A percentile compares a stretch with the other conserved stretches of the same genome.
Evolutionary conservation across 2,797 vertebrate species (phyloP).

Genomic region (Pelobates cultripes): DNA sequence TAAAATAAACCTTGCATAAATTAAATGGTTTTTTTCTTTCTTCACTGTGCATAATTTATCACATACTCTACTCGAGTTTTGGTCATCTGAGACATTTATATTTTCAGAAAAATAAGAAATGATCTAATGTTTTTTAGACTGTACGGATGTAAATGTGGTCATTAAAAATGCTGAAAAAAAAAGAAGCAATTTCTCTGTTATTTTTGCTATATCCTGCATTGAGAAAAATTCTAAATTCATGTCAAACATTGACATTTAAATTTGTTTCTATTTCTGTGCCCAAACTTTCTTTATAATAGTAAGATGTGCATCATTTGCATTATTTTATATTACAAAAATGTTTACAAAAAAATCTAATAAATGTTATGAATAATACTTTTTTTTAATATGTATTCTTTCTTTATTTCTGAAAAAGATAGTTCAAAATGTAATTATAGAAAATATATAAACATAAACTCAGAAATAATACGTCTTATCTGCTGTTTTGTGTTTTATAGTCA

Average conservation of each 20-base stretch:
- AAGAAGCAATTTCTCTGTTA: conserved; percentile 15
- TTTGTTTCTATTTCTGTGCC: conserved; percentile 21
- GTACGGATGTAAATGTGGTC: conserved; percentile 38
- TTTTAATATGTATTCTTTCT: too few relatives aligned
- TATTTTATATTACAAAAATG: too few relatives aligned
- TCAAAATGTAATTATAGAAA: too few relatives aligned
- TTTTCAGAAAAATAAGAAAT: conserved; percentile 36
- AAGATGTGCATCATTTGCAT: neutral
- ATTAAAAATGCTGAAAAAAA: conserved; percentile 36
- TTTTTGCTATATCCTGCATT: conserved; percentile 8
- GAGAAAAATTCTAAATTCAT: neutral
- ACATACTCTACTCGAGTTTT: conserved; percentile 4
- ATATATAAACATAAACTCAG: too few relatives aligned
- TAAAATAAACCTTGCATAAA: conserved; percentile 52
- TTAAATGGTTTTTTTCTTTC: conserved; percentile 32
- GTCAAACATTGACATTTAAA: conserved; percentile 14
- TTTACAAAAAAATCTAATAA: too few relatives aligned
- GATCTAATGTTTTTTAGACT: conserved; percentile 43
- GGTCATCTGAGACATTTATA: conserved; percentile 38
- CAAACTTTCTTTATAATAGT: neutral
- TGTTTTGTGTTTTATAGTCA: too few relatives aligned
- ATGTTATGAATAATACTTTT: too few relatives aligned
- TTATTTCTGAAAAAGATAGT: too few relatives aligned
- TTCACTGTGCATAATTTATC: conserved; percentile 45
- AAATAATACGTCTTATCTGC: too few relatives aligned